A percentile compares a stretch with the other conserved stretches of the same genome.
Conservation (phyloP, 1,140 invertebrate species). For the Zelostemma sp. region DNA sequence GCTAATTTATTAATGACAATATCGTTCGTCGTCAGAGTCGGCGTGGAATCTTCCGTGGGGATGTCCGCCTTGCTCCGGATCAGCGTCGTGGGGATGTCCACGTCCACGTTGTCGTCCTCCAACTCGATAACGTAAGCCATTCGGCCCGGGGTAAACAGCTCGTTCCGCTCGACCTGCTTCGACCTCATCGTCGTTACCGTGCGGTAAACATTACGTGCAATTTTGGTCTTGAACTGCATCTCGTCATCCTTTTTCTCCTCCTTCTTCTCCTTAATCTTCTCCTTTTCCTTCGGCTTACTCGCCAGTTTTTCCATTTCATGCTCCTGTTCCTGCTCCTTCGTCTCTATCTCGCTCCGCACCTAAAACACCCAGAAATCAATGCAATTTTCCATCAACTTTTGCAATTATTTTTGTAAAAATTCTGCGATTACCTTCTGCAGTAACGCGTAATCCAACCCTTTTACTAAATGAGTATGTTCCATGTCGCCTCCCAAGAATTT, state of each 20-base stretch:
- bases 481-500: constrained; percentile 99
- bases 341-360: constrained; percentile 69
- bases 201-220: constrained; percentile 83
- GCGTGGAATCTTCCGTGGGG: constrained; percentile 81
- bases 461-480: constrained; percentile 99
- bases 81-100: constrained; percentile 96
- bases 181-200: constrained; percentile 76
- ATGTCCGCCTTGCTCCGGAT: constrained; percentile 96
- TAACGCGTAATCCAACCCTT: constrained; percentile 99
- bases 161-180: constrained; percentile 85
- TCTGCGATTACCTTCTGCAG: constrained; percentile 86
- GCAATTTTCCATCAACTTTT: neutral
- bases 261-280: constrained; percentile 74
- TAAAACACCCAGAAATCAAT: constrained; percentile 24
- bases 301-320: constrained; percentile 84
- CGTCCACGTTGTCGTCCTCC: constrained; percentile 89
- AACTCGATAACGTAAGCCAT: constrained; percentile 99
- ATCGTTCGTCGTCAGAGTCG: constrained; percentile 92
- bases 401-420: constrained; percentile 3
- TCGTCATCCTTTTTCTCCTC: constrained; percentile 78
- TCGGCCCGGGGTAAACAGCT: constrained; percentile 94
- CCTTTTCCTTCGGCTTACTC: constrained; percentile 65
- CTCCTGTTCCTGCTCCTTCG: constrained; percentile 80
- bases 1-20: constrained; percentile 97
- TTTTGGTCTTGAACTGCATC: constrained; percentile 83